phyloP scores from a whole-genome alignment of 2,797 vertebrate genomes.

The Parambassis ranga region DNA sequence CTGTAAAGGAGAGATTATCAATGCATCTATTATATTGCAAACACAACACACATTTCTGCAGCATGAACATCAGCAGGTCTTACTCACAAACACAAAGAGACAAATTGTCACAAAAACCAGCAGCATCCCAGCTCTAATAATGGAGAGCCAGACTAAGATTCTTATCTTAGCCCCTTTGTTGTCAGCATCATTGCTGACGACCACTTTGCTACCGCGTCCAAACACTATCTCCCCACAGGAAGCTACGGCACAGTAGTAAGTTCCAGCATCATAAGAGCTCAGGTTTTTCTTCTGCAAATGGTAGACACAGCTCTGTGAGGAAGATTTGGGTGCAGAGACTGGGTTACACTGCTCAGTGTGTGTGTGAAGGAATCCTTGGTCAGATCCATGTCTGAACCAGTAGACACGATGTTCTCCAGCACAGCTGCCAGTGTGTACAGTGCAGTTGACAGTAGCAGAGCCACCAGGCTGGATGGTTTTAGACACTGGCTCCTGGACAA shows the following conservation, averaged over 20 bases:
- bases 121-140: conserved; percentile 14
- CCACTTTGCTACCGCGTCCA: conserved; percentile 27
- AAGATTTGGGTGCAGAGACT: not conserved
- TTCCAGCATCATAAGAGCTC: conserved; percentile 35
- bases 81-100: not conserved
- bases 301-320: conserved; percentile 49
- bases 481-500: conserved; percentile 32
- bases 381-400: conserved; percentile 53
- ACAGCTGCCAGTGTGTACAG: conserved; percentile 34
- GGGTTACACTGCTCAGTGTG: not conserved
- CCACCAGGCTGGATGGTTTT: conserved; percentile 15
- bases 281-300: conserved; percentile 43
- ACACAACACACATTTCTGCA: not conserved
- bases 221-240: conserved; percentile 61
- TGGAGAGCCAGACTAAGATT: conserved; percentile 39
- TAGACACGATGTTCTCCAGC: conserved; percentile 41
- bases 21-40: too few species aligned
- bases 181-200: not conserved
- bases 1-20: too few species aligned
- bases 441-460: conserved; percentile 54
- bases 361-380: conserved; percentile 46
- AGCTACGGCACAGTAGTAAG: conserved; percentile 57
- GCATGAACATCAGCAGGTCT: not conserved
- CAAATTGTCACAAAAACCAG: not conserved
- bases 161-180: not conserved